These are phyloP conservation scores for Melipona quadrifasciata DNA, from an alignment of 1,140 invertebrate genomes.

Conservation along the genomic window DNA sequence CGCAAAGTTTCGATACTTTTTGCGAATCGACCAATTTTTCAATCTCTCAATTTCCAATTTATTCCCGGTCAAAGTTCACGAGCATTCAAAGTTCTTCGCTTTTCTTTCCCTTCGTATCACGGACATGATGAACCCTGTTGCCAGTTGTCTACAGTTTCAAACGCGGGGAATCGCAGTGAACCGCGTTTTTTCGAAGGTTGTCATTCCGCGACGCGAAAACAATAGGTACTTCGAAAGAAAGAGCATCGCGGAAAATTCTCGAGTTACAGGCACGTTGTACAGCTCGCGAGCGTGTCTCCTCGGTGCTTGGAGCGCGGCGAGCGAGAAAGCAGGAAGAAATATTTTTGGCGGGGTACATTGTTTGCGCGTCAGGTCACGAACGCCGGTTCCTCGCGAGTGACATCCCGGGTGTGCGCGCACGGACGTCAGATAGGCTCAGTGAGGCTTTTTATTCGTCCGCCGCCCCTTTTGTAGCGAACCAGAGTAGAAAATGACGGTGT, in stretches of 20 bases:
- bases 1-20: no score
- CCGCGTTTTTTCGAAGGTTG: not conserved
- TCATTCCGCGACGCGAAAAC: conserved; percentile 1
- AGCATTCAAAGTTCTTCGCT: no score
- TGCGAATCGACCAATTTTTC: no score
- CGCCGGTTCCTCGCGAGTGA: conserved; percentile 11
- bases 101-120: no score
- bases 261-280: conserved; percentile 27
- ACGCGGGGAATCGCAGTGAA: no score
- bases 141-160: no score
- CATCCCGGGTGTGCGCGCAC: conserved; percentile 7
- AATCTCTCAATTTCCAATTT: no score
- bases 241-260: not conserved
- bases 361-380: conserved; percentile 39
- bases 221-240: conserved; percentile 10
- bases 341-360: conserved; percentile 47
- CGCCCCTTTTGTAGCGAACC: conserved; percentile 14
- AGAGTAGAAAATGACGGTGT: conserved; percentile 38
- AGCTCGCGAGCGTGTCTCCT: not conserved
- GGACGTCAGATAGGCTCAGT: conserved; percentile 38
- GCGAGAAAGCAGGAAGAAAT: conserved; percentile 23
- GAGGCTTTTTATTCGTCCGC: conserved; percentile 23
- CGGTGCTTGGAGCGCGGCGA: no score
- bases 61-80: no score
- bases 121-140: no score